Evolutionary conservation across 2,113 vertebrate genomes (phyloP), one percentile per base, ranked within the genome.

Genomic region (Ramphastos sulfuratus): DNA sequence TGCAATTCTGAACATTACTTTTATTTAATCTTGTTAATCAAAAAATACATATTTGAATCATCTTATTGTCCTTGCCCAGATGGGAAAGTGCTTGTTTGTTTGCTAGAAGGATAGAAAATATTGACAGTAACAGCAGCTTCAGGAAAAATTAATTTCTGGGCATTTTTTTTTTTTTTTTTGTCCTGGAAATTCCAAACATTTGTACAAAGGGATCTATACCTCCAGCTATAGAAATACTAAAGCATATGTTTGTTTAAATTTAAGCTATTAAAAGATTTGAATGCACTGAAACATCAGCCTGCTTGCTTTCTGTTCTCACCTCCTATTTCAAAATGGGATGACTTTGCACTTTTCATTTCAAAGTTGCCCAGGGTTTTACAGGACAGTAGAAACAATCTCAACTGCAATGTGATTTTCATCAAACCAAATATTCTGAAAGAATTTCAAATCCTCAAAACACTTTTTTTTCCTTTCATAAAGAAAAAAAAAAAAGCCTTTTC

Each of bases 1-100:
- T 72, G 39, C 30, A 81, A 52, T 50, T 92, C 72, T 31, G 30
- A 90, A 85, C 90, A 72, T 6, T 75, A 64, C 76, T 94, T 93
- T 72, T 25, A 81, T 39, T 39, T 39, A 39, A 39, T 39, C 37
- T 39, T 39, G 37, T 39, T 39, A 39, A 39, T 39, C 10, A 24
- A 73, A 59, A 69, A 69, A 85, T 82, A 80, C 56, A 48, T 1
- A 0, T 79, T 85, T 70, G 64, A 87, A 61, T 25, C 48, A 60
- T 72, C 44, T 77, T 74, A 48, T 21, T 83, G 54, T 81, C 65
- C 54, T 88, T 0, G 0, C 23, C 85, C 42, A 60, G 61, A 64
- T 12, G 33, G 69, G 6, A 74, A 33, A 85, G 33, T 18, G 25
- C 4, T 72, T 23, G 44, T 37, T 73, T 65, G 44, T 37, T 73